Evolutionary conservation across 2,113 vertebrate species (phyloP).

Genomic region (Eulemur rufifrons): DNA sequence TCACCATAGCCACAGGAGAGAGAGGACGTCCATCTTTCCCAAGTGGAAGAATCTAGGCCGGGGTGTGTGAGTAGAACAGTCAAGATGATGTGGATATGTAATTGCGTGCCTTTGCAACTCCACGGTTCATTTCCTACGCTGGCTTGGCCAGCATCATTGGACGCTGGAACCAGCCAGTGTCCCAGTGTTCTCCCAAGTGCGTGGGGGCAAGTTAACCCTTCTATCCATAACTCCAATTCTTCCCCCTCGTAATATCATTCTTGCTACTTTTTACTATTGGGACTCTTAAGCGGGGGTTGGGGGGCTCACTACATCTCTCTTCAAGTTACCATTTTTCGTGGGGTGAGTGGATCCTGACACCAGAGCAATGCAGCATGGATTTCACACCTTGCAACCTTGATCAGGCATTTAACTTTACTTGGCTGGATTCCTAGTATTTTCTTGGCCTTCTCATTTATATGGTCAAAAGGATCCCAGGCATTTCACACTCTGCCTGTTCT

Average conservation of each 20-base stretch:
- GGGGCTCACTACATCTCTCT: not conserved
- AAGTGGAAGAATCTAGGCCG: not conserved
- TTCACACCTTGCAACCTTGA: not conserved
- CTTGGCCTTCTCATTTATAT: not conserved
- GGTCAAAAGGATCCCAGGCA: not conserved
- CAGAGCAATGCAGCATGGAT: too few relatives aligned
- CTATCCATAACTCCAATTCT: not conserved
- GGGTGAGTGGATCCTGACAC: not conserved
- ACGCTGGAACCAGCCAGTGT: not conserved
- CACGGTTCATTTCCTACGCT: not conserved
- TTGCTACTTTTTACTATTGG: not conserved
- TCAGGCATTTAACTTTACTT: not conserved
- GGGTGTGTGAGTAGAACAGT: not conserved
- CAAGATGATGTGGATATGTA: fast-evolving
- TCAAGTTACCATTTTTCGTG: not conserved
- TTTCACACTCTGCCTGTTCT: not conserved
- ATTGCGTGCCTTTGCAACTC: not conserved
- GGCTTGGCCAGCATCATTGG: not conserved
- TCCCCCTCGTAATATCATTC: not conserved
- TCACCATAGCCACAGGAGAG: not conserved
- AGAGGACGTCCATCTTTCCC: not conserved
- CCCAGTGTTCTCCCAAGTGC: not conserved
- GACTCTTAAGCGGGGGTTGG: not conserved
- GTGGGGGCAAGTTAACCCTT: not conserved
- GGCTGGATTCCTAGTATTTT: not conserved